These are phyloP conservation scores for Neoitamus cyanurus DNA, from an alignment of 2,888 invertebrate species.

Conservation along the genomic window DNA sequence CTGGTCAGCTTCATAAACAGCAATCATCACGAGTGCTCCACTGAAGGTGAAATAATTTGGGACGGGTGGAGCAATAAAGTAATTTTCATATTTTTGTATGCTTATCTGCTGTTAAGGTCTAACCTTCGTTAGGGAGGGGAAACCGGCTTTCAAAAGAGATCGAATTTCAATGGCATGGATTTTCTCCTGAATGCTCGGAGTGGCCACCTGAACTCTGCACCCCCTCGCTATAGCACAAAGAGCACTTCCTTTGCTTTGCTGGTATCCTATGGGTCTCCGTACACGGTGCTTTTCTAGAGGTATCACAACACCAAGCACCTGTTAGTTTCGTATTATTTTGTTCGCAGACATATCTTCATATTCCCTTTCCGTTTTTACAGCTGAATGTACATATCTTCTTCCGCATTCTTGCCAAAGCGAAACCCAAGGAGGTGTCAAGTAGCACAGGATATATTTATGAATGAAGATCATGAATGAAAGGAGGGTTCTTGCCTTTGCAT, in stretches of 20 bases:
- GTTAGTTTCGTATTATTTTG: no score
- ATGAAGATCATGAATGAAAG: no score
- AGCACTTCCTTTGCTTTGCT: conserved; percentile 50
- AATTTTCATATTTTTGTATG: neutral
- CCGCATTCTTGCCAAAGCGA: no score
- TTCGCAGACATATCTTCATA: no score
- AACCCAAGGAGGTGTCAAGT: no score
- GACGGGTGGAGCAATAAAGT: neutral
- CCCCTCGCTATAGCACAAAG: conserved; percentile 44
- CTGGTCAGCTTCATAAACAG: conserved; percentile 63
- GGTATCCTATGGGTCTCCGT: conserved; percentile 54
- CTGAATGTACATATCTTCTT: no score
- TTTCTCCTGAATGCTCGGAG: conserved; percentile 42
- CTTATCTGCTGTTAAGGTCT: conserved; percentile 28
- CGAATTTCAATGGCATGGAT: conserved; percentile 45
- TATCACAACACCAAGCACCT: no score
- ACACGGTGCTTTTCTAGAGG: no score
- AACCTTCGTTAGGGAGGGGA: conserved; percentile 47
- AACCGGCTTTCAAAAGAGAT: conserved; percentile 42
- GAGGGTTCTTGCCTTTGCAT: no score
- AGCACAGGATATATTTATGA: no score
- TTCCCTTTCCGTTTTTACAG: no score
- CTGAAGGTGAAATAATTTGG: conserved; percentile 58
- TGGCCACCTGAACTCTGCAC: conserved; percentile 47
- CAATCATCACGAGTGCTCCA: conserved; percentile 66